These are phyloP conservation scores for Bedellia somnulentella DNA, from an alignment of 2,888 invertebrate species.

Conservation along the genomic window DNA sequence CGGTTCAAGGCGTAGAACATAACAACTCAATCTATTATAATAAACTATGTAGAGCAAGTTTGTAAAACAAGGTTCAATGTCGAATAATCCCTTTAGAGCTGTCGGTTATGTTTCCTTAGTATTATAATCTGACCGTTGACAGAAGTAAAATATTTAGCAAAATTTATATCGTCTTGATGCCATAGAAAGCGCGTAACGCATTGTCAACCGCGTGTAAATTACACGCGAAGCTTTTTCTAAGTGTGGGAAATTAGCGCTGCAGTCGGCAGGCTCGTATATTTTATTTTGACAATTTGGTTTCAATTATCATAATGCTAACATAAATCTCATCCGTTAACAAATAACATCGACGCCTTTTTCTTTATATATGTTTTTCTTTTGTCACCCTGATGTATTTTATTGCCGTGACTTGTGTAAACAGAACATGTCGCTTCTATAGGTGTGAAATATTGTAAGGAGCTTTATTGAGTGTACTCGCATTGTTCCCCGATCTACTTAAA, in stretches of 20 bases:
- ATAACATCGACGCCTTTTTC: slow-evolving; percentile 27
- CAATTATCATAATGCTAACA: slow-evolving; percentile 36
- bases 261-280: no score
- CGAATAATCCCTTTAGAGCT: no score
- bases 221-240: slow-evolving; percentile 16
- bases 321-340: slow-evolving; percentile 33
- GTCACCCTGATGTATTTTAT: slow-evolving; percentile 50
- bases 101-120: no score
- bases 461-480: slow-evolving; percentile 45
- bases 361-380: slow-evolving; percentile 47
- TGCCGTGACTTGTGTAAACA: slow-evolving; percentile 55
- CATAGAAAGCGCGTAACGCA: slow-evolving; percentile 18
- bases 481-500: no score
- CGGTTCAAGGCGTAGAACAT: no score
- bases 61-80: no score
- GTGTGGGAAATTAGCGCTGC: slow-evolving; percentile 57
- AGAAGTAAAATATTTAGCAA: no score
- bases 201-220: slow-evolving; percentile 23
- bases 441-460: slow-evolving; percentile 52
- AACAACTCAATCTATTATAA: no score
- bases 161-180: slow-evolving; percentile 27
- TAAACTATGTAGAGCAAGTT: no score
- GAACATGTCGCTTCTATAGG: slow-evolving; percentile 31
- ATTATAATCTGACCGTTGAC: no score
- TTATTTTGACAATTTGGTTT: slow-evolving; percentile 50